phyloP scores from a whole-genome alignment of 2,797 vertebrate genomes.

The Antennarius maculatus region DNA sequence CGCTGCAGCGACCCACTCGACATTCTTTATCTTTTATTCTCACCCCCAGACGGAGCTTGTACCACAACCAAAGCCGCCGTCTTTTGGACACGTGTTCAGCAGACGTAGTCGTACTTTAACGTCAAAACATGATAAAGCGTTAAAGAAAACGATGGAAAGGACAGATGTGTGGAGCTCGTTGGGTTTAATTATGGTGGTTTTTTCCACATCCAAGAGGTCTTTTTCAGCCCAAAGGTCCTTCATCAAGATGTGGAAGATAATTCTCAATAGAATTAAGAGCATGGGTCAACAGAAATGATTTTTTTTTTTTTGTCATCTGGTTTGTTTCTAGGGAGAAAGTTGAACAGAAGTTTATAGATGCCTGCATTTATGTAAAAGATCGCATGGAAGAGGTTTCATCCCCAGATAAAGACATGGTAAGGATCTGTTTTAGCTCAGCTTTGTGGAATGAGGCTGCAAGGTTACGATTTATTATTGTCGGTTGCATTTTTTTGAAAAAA shows the following conservation, averaged over 20 bases:
- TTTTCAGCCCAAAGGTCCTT: not conserved
- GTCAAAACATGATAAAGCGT: not conserved
- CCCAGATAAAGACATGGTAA: slow-evolving; percentile 86
- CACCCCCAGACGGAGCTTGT: slow-evolving; percentile 22
- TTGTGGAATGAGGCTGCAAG: not conserved
- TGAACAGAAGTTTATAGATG: slow-evolving; percentile 87
- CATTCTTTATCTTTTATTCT: slow-evolving; percentile 34
- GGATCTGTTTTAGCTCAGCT: slow-evolving; percentile 12
- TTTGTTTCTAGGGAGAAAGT: slow-evolving; percentile 83
- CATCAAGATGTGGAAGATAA: not conserved
- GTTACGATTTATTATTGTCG: not conserved
- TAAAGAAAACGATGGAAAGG: slow-evolving; percentile 13
- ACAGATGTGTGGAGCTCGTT: slow-evolving; percentile 15
- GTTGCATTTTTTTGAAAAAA: not conserved
- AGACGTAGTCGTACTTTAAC: slow-evolving; percentile 29
- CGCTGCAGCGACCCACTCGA: not conserved
- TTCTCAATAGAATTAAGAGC: not conserved
- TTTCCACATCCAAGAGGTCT: not conserved
- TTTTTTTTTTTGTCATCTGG: slow-evolving; percentile 7
- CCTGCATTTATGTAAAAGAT: slow-evolving; percentile 88
- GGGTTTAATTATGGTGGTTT: not conserved
- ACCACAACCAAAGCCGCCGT: slow-evolving; percentile 5
- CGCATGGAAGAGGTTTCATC: slow-evolving; percentile 87
- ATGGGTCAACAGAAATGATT: not conserved
- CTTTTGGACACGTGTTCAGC: slow-evolving; percentile 17